A percentile compares a stretch with the other conserved stretches of the same genome.
phyloP scores from a whole-genome alignment of 92 coral and sea anemone genomes.

The Epizoanthus stellaris region DNA sequence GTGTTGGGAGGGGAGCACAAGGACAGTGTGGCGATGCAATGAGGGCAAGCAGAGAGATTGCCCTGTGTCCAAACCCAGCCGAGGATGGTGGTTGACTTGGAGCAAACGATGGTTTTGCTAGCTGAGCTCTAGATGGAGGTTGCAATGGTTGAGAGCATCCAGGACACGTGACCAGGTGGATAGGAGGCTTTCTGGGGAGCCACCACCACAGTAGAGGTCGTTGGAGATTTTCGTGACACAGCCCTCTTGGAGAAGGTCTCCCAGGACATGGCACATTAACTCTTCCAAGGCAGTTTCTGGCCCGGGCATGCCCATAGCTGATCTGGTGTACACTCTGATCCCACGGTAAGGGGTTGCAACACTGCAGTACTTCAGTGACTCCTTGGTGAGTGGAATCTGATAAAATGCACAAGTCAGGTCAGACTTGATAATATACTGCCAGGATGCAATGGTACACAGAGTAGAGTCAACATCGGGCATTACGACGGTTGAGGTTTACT shows the following conservation, averaged over 20 bases:
- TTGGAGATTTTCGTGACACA: background rate
- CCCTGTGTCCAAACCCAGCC: conserved; percentile 17
- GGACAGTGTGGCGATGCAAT: conserved; percentile 1
- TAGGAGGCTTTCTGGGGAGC: conserved; percentile 8
- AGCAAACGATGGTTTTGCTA: conserved; percentile 5
- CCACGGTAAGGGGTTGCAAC: conserved; percentile 43
- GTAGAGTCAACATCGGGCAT: background rate
- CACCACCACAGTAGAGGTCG: conserved; percentile 16
- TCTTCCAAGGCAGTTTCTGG: conserved; percentile 17
- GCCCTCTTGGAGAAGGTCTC: conserved; percentile 13
- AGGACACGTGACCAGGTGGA: conserved; percentile 1
- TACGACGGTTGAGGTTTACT: conserved; percentile 30
- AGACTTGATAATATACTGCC: conserved; percentile 2
- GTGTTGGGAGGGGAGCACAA: conserved; percentile 9
- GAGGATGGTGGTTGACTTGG: conserved; percentile 8
- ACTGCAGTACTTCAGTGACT: conserved; percentile 26
- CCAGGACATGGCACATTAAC: conserved; percentile 16
- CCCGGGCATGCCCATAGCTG: background rate
- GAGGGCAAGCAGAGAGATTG: conserved; percentile 1
- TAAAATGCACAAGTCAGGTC: conserved; percentile 20
- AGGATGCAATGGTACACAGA: too few species aligned
- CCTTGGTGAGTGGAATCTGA: background rate
- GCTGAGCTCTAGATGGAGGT: conserved; percentile 5
- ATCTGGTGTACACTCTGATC: too few species aligned
- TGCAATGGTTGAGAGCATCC: background rate